Percentiles rank a stretch among this genome's conserved stretches.
Evolutionary conservation across 2,888 invertebrate species (phyloP).

Genomic region (Stenodera caucasica): DNA sequence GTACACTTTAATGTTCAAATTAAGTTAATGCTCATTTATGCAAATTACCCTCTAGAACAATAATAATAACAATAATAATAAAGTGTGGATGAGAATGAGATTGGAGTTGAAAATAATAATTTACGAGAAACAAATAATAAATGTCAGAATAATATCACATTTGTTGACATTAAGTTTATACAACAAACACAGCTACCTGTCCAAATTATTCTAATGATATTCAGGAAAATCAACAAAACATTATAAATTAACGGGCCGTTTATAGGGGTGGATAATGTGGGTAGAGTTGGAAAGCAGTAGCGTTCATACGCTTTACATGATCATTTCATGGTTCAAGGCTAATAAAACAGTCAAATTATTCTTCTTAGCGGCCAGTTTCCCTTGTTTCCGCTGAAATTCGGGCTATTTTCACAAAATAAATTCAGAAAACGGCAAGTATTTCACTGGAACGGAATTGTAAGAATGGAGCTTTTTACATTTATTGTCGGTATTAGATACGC

Average conservation of each 20-base stretch:
- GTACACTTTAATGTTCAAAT: not conserved
- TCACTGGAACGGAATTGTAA: not conserved
- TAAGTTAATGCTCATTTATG: not conserved
- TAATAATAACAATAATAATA: not conserved
- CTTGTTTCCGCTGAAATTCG: not conserved
- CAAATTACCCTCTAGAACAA: not conserved
- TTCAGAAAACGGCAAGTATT: not conserved
- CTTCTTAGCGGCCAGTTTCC: not conserved
- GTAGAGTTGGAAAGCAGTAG: not conserved
- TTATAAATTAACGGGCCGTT: not conserved
- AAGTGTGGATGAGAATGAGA: not conserved
- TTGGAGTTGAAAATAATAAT: not conserved
- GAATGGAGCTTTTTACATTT: not conserved
- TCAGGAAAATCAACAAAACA: not conserved
- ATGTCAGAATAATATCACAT: not conserved
- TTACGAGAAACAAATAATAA: not conserved
- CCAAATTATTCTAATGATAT: not conserved
- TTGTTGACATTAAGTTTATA: not conserved
- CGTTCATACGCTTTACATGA: not conserved
- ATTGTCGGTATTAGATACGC: not conserved
- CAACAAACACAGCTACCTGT: not conserved
- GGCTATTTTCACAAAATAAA: not conserved
- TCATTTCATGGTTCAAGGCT: not conserved
- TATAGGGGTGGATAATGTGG: not conserved
- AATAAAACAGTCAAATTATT: slow-evolving; percentile 2